Conservation (phyloP, 1,140 invertebrate genomes). For the Brevipalpus yothersi region DNA sequence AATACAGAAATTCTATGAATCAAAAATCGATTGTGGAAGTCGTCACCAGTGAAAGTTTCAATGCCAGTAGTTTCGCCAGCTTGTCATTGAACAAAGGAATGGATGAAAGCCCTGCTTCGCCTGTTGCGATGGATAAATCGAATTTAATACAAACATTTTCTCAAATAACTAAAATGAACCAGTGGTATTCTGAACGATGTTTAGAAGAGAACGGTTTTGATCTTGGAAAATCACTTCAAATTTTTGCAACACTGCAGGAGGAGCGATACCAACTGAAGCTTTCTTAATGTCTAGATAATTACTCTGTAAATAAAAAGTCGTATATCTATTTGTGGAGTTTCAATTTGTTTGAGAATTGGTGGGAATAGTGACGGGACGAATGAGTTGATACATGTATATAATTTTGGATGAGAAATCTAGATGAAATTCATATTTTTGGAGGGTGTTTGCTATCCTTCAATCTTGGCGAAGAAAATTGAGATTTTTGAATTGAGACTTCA, state of each 20-base stretch:
- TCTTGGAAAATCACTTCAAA: slow-evolving; percentile 39
- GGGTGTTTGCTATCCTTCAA: too few relatives aligned
- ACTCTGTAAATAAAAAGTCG: background rate
- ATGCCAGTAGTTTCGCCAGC: background rate
- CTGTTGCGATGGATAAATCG: background rate
- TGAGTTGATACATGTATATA: too few relatives aligned
- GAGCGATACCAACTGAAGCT: slow-evolving; percentile 7
- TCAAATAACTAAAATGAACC: slow-evolving; percentile 56
- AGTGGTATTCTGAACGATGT: slow-evolving; percentile 54
- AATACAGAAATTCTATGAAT: slow-evolving; percentile 19
- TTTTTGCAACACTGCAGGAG: slow-evolving; percentile 39
- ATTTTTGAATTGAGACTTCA: too few relatives aligned
- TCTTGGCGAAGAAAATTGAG: too few relatives aligned
- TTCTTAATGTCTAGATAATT: slow-evolving; percentile 1
- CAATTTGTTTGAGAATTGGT: too few relatives aligned
- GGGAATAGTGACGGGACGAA: too few relatives aligned
- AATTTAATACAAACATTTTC: slow-evolving; percentile 24
- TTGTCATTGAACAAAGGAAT: background rate
- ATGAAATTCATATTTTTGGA: too few relatives aligned
- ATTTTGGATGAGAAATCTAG: too few relatives aligned
- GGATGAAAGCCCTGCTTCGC: background rate
- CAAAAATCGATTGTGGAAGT: background rate
- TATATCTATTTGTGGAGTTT: too few relatives aligned
- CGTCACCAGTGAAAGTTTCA: background rate
- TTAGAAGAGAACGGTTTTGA: slow-evolving; percentile 63